phyloP scores from a whole-genome alignment of 2,113 vertebrate species.

The Upupa epops region DNA sequence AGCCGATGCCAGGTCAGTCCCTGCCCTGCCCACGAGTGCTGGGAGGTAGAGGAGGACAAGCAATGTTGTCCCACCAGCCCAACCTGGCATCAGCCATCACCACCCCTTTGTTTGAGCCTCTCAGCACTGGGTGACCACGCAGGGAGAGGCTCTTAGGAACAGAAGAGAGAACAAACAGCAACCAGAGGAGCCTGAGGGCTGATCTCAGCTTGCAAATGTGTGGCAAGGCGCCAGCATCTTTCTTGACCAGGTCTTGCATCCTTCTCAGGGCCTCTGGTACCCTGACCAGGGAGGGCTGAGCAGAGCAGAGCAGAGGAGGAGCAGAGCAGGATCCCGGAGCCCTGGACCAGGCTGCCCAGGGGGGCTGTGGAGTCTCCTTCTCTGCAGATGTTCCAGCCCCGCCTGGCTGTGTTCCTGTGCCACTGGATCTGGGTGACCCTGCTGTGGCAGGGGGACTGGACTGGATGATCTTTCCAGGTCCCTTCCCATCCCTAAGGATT shows the following conservation, averaged over 20 bases:
- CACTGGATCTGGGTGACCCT: no score
- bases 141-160: background rate
- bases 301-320: background rate
- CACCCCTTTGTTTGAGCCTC: slow-evolving; percentile 42
- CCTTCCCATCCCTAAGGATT: no score
- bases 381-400: no score
- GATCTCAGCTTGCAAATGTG: slow-evolving; percentile 16
- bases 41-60: background rate
- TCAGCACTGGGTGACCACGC: background rate
- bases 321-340: no score
- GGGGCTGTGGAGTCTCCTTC: no score
- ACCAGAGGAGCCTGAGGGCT: background rate
- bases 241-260: background rate
- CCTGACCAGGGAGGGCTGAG: background rate
- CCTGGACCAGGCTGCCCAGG: no score
- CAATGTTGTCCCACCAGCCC: background rate
- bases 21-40: background rate
- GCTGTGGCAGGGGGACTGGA: no score
- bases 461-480: no score
- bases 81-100: fast-evolving
- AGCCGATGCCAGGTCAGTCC: background rate
- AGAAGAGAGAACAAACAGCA: slow-evolving; percentile 31
- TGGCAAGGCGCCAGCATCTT: slow-evolving; percentile 4
- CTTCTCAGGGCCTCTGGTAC: background rate
- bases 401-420: no score